Conservation (phyloP, 2,888 invertebrate species). For the Lomographa bimaculata region DNA sequence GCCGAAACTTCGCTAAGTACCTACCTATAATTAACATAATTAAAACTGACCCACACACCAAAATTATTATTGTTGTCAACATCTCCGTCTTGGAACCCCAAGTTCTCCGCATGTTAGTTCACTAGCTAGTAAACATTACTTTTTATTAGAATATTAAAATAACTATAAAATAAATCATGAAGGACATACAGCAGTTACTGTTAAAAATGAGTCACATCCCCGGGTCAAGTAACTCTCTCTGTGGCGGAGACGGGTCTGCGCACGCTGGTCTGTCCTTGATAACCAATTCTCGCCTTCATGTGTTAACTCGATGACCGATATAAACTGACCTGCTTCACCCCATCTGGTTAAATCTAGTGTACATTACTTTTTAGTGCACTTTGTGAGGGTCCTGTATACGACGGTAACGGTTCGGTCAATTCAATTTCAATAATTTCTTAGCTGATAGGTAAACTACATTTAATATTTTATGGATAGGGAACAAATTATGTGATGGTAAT, state of each 20-base stretch:
- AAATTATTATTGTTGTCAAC: no score
- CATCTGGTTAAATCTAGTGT: constrained; percentile 17
- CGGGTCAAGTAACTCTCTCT: constrained; percentile 34
- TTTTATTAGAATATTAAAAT: constrained; percentile 1
- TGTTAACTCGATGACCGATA: constrained; percentile 16
- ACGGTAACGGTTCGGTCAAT: neutral
- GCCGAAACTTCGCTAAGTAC: no score
- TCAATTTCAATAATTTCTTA: no score
- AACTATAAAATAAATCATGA: constrained; percentile 8
- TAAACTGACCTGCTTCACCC: constrained; percentile 24
- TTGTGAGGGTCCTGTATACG: constrained; percentile 4
- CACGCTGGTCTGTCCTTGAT: constrained; percentile 27
- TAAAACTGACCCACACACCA: no score
- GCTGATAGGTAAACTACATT: no score
- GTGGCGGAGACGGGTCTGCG: constrained; percentile 21
- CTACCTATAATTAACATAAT: no score
- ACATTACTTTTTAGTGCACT: constrained; percentile 14
- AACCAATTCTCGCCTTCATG: constrained; percentile 16
- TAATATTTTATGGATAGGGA: no score
- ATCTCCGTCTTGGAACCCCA: no score
- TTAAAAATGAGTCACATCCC: constrained; percentile 26
- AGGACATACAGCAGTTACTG: constrained; percentile 18
- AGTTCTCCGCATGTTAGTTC: no score
- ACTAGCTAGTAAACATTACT: constrained; percentile 1
- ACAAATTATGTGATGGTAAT: no score